Evolutionary conservation across 2,113 vertebrate genomes (phyloP), one percentile per base, ranked within the genome.

Genomic region (Hippocampus barbouri): DNA sequence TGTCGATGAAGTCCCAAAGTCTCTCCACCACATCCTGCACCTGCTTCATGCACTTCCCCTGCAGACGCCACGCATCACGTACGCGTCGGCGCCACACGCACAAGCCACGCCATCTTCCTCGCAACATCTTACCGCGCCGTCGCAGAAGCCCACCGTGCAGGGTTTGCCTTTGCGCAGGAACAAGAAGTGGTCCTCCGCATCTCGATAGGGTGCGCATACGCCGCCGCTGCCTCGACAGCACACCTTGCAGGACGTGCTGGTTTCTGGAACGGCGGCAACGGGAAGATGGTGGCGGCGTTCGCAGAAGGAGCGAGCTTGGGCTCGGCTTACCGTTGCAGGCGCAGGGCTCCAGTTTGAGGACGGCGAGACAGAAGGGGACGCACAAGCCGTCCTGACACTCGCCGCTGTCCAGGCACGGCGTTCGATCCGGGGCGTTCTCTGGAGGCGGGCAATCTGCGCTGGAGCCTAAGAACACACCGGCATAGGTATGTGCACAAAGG

Each of bases 1-100:
- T 94, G 34, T 98, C 97, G 49, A 99, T 98, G 89, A 99, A 99
- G 78, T 96, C 95, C 97, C 97, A 99, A n/a, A 99, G 93, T 12
- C 97, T 91, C 83, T 99, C 97, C 2, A 99, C 94, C 70, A 96
- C 94, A 54, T 99, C 97, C 90, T 99, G 97, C 0, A 99, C 96
- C 80, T 94, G 95, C 81, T 99, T 99, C 91, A 96, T 96, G 0
- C 97, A 99, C 83, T 95, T 97, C 23, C 96, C 96, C 97, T 99
- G 71, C n/a, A 73, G 4, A 78, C 2, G 70, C 14, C 49, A 51
- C 23, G 3, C 23, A 7, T 41, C 16, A 8, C 34, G 8, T 54
- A 54, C 8, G 4, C 34, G 34, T 38, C 34, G 34, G 34, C 34
- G 34, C 34, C 34, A 38, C 47, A 16, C 3, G 3, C 12, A 6